Base-by-base conservation (phyloP, 1,140 invertebrate genomes). In the Helicoverpa armigera region DNA sequence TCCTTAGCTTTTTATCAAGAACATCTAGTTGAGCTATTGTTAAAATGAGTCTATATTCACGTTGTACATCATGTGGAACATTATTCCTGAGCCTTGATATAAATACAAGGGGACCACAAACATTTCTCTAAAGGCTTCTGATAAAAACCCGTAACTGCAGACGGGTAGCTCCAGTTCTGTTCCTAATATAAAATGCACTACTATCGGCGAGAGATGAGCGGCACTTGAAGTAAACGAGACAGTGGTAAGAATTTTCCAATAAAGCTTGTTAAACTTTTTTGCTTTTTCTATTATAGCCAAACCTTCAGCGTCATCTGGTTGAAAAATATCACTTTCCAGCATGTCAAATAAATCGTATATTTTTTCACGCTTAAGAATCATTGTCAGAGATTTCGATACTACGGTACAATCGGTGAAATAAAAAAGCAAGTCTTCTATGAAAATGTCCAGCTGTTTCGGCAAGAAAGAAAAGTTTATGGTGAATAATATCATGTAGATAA, bases 11-110 rank as follows among this genome's bases (percentile, higher is more conserved):
- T 12, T 84, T 69, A 61, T 87, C 85, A 23, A 92, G 81, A 56
- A 94, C 83, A 69, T 92, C 87, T 23, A 94, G 81, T 65, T 94
- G 91, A 3, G 92, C 88, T 61, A 91, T 90, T 0, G 78, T 35
- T 16, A 90, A 81, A 90, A 91, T 18, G 89, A 85, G 70, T 94
- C 90, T 35, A 91, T 87, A 79, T 89, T 90, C 2, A 92, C 13
- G 80, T 88, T 88, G 31, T 76, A 88, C 51, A 87, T 78, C 87
- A 92, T 88, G 35, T 88, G 81, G n/a, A 88, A 79, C 80, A 90
- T 87, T 67, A 92, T 92, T 1, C 88, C 89, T 29, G 90, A 11
- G 61, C 70, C 63, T 85, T 94, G 91, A 56, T 90, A 92, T 1
- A 89, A 82, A 81, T 91, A 94, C 50, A 92, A 67, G 0, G 82